A percentile compares a stretch with the other conserved stretches of the same genome.
Conservation (phyloP, 2,797 vertebrate species). For the Lophotriccus pileatus region DNA sequence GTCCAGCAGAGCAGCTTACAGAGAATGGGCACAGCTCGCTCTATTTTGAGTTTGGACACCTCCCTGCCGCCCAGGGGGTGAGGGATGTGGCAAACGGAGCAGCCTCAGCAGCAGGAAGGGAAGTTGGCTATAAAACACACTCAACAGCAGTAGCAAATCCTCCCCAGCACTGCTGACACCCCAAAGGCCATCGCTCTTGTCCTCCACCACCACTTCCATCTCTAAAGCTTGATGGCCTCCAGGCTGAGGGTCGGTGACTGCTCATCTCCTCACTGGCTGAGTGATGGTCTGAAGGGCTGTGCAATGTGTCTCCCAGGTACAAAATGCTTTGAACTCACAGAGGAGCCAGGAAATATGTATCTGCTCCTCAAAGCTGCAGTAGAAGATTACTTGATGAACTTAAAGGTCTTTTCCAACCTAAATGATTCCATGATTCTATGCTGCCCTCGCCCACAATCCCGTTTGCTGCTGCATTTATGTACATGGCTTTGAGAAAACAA, state of each 20-base stretch:
- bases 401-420: background rate
- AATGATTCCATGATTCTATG: background rate
- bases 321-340: background rate
- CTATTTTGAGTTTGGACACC: background rate
- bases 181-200: accelerated
- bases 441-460: background rate
- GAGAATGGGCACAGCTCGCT: background rate
- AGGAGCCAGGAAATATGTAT: background rate
- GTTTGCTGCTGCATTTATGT: background rate
- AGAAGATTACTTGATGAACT: background rate
- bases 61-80: background rate
- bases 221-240: background rate
- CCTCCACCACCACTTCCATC: background rate
- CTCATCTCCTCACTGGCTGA: background rate
- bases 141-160: background rate
- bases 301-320: background rate
- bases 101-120: background rate
- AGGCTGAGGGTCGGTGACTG: background rate
- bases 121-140: background rate
- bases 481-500: background rate
- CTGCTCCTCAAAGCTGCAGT: background rate
- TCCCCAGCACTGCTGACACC: background rate
- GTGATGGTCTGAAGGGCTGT: background rate
- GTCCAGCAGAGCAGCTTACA: background rate
- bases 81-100: background rate